Evolutionary conservation across 2,888 invertebrate genomes (phyloP).

Genomic region (Acanthacorydalis orientalis): DNA sequence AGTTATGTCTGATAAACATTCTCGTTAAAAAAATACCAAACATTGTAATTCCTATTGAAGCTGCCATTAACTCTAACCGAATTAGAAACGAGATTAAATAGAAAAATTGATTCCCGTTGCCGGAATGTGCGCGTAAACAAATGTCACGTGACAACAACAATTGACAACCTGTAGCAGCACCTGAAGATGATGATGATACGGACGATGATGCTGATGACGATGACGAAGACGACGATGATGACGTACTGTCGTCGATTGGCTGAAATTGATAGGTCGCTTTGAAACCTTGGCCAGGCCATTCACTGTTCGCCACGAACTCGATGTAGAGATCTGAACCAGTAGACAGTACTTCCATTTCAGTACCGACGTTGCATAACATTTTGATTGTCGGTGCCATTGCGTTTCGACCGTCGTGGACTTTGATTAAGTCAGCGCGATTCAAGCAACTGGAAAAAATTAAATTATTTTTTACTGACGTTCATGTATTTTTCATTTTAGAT

Average conservation of each 20-base stretch:
- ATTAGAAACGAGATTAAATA: too few relatives aligned
- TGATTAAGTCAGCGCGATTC: slow-evolving; percentile 67
- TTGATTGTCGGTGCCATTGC: slow-evolving; percentile 58
- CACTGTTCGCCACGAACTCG: slow-evolving; percentile 73
- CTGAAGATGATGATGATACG: too few relatives aligned
- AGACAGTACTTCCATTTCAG: slow-evolving; percentile 63
- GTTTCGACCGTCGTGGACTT: slow-evolving; percentile 68
- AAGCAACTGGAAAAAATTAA: slow-evolving; percentile 42
- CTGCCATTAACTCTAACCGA: too few relatives aligned
- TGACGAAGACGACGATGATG: background rate
- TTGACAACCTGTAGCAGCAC: too few relatives aligned
- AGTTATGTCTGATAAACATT: too few relatives aligned
- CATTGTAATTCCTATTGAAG: too few relatives aligned
- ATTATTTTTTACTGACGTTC: background rate
- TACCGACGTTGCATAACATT: slow-evolving; percentile 65
- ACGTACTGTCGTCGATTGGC: slow-evolving; percentile 32
- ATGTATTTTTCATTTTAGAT: too few relatives aligned
- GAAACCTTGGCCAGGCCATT: slow-evolving; percentile 61
- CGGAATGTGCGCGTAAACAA: too few relatives aligned
- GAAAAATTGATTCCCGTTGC: too few relatives aligned
- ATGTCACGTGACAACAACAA: too few relatives aligned
- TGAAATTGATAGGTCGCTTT: slow-evolving; percentile 60
- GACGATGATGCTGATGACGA: background rate
- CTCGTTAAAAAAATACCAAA: too few relatives aligned
- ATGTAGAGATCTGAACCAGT: slow-evolving; percentile 67